Conservation (phyloP, 1,140 invertebrate species). For the Lamellibrachia luymesi region DNA sequence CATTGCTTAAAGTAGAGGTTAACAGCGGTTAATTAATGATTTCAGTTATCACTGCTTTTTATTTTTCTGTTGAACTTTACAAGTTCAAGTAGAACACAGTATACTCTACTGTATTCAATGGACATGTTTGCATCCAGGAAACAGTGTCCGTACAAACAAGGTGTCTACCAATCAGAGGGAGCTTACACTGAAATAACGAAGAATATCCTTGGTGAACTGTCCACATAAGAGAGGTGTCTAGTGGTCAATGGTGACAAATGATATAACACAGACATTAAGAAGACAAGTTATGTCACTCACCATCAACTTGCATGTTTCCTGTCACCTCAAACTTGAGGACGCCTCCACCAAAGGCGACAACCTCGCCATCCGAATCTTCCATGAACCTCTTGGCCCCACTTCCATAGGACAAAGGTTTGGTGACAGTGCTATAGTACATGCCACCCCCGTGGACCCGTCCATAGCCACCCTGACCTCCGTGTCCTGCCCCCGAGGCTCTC, state of each 20-base stretch:
- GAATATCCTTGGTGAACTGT: too few species aligned
- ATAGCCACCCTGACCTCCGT: conserved; percentile 42
- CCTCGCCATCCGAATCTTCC: not conserved
- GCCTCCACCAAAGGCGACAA: conserved; percentile 34
- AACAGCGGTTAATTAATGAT: too few species aligned
- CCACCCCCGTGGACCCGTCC: conserved; percentile 26
- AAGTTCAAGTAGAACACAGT: too few species aligned
- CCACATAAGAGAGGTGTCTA: too few species aligned
- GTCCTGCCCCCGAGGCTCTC: conserved; percentile 35
- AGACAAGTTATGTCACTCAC: conserved; percentile 25
- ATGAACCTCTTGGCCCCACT: conserved; percentile 33
- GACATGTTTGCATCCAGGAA: too few species aligned
- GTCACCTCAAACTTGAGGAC: conserved; percentile 35
- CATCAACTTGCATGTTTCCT: conserved; percentile 32
- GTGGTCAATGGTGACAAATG: too few species aligned
- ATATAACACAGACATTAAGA: not conserved
- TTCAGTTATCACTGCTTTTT: too few species aligned
- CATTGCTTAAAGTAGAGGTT: not conserved
- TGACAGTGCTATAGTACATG: conserved; percentile 36
- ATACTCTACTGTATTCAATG: too few species aligned
- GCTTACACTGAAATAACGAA: too few species aligned
- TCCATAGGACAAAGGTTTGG: conserved; percentile 30
- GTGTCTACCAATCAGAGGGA: too few species aligned
- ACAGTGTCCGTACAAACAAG: too few species aligned
- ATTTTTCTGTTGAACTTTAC: too few species aligned